A percentile compares a stretch with the other conserved stretches of the same genome.
These are phyloP conservation scores for Ramazzottius varieornatus DNA, from an alignment of 2,888 invertebrate species.

Conservation along the genomic window DNA sequence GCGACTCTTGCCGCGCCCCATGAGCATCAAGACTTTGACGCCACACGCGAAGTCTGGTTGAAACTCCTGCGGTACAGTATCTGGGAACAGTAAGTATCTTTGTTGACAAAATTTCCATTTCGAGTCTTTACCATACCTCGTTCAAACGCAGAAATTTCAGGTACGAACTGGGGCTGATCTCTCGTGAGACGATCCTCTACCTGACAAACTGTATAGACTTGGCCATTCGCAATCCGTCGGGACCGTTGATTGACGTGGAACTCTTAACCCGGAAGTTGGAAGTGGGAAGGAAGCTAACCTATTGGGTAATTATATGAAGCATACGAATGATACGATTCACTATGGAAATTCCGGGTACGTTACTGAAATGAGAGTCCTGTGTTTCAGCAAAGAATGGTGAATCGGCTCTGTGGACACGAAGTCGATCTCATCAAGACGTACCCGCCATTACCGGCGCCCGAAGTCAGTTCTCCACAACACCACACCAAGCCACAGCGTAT, in stretches of 20 bases:
- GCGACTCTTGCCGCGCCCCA: too few relatives aligned
- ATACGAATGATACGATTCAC: too few relatives aligned
- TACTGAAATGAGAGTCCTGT: too few relatives aligned
- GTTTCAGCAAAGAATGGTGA: not conserved
- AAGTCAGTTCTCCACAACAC: too few relatives aligned
- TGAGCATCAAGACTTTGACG: slow-evolving; percentile 22
- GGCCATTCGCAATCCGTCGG: slow-evolving; percentile 16
- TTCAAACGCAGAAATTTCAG: too few relatives aligned
- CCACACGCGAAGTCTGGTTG: slow-evolving; percentile 5
- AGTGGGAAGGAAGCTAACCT: not conserved
- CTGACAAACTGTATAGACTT: slow-evolving; percentile 26
- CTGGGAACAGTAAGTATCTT: slow-evolving; percentile 37
- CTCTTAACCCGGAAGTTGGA: not conserved
- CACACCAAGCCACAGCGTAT: not conserved
- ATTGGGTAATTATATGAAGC: not conserved
- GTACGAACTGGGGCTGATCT: slow-evolving; percentile 35
- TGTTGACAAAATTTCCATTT: too few relatives aligned
- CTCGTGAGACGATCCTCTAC: slow-evolving; percentile 31
- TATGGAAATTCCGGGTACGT: too few relatives aligned
- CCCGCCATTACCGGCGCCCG: too few relatives aligned
- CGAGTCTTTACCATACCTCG: too few relatives aligned
- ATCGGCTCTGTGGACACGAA: too few relatives aligned
- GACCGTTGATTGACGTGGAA: slow-evolving; percentile 12
- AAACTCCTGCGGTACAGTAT: slow-evolving; percentile 25
- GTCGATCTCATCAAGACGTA: too few relatives aligned